phyloP scores from a whole-genome alignment of 2,888 invertebrate species.

The Tolmerus cingulatus region DNA sequence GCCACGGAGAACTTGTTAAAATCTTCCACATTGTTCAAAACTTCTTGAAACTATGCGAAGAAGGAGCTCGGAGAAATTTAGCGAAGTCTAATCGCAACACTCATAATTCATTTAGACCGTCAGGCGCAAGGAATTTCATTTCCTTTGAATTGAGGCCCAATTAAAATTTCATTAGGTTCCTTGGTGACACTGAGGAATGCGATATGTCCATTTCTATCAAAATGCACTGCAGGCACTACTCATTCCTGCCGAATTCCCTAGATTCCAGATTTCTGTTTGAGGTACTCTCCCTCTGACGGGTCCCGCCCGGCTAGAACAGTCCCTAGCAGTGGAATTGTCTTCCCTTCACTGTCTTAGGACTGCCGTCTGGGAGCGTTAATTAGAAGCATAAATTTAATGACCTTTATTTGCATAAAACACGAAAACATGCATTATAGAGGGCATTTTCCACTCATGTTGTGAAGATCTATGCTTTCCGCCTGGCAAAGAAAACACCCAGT shows the following conservation, averaged over 20 bases:
- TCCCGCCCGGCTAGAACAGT: not conserved
- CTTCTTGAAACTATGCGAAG: constrained; percentile 8
- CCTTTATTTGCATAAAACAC: constrained; percentile 38
- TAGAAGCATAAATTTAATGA: constrained; percentile 41
- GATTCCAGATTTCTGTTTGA: constrained; percentile 18
- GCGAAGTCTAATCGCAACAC: not conserved
- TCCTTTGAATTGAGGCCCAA: constrained; percentile 30
- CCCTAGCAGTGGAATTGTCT: not conserved
- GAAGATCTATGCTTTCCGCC: constrained; percentile 36
- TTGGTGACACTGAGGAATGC: constrained; percentile 19
- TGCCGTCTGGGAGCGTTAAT: constrained; percentile 25
- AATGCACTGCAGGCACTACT: constrained; percentile 2
- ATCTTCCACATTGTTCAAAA: constrained; percentile 14
- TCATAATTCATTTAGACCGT: constrained; percentile 16
- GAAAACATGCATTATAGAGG: constrained; percentile 35
- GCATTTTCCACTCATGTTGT: constrained; percentile 34
- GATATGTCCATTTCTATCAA: constrained; percentile 35
- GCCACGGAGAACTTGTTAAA: not conserved
- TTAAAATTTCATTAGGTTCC: constrained; percentile 35
- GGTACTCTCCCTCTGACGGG: not conserved
- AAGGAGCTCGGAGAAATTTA: not conserved
- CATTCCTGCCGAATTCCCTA: constrained; percentile 3
- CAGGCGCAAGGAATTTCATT: constrained; percentile 31
- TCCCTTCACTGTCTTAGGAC: not conserved
- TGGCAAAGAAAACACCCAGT: not conserved